phyloP scores from a whole-genome alignment of 2,797 vertebrate genomes.

The Pseudochirops corinnae region DNA sequence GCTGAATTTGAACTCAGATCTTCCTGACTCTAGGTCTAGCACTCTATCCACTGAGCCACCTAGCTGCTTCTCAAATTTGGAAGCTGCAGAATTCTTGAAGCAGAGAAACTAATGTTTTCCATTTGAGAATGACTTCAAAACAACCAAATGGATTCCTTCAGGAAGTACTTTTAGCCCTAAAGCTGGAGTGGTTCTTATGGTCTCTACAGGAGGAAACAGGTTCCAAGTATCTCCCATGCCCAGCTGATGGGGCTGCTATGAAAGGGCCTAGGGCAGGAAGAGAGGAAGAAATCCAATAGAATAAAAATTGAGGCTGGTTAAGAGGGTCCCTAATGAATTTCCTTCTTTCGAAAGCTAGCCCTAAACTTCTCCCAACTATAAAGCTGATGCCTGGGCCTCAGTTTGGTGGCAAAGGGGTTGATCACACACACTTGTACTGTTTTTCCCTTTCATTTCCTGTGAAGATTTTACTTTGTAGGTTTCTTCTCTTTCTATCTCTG shows the following conservation, averaged over 20 bases:
- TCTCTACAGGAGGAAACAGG: not conserved
- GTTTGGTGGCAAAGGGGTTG: not conserved
- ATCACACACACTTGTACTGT: not conserved
- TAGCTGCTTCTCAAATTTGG: not conserved
- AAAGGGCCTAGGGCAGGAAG: not conserved
- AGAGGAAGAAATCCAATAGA: not conserved
- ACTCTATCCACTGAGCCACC: not conserved
- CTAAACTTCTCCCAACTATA: not conserved
- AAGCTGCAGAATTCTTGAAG: not conserved
- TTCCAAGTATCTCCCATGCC: not conserved
- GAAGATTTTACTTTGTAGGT: not conserved
- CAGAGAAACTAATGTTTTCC: not conserved
- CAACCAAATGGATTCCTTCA: not conserved
- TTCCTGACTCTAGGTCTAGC: not conserved
- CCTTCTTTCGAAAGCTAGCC: not conserved
- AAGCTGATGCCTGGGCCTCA: not conserved
- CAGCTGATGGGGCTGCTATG: not conserved
- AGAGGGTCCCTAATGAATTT: not conserved
- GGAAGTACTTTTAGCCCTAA: not conserved
- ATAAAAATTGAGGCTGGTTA: not conserved
- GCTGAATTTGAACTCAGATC: not conserved
- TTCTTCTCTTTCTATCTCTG: not conserved
- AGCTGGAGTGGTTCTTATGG: not conserved
- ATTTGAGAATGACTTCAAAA: not conserved
- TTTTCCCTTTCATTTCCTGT: not conserved